Base-by-base conservation (phyloP, 2,113 vertebrate species). In the Oryzias melastigma region DNA sequence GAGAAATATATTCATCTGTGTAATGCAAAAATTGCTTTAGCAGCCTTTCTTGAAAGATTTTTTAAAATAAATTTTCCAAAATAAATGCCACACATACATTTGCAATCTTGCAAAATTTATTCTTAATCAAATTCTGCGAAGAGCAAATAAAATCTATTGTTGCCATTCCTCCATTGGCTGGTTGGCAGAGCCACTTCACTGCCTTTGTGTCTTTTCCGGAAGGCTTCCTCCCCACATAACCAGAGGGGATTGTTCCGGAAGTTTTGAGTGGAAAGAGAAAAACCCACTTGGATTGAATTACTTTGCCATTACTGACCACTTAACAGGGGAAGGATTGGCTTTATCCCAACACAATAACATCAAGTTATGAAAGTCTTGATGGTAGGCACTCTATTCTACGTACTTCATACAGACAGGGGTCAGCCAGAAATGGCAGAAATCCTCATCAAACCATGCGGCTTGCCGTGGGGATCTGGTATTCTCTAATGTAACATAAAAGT, bases 291-390 rank as follows among this genome's bases (percentile, higher is more conserved):
- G 77, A 90, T 90, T 85, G 71, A 87, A 88, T 90, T 90, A 87
- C 77, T 76, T 73, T 70, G 74, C 86, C 88, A 90, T 88, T 90
- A 90, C 84, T 78, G 79, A 76, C 85, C 88, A 88, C 88, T 90
- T 86, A 88, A 87, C 77, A 82, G 80, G 58, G 62, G 64, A 86
- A 62, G 77, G 80, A 72, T 65, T 65, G 68, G 52, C 62, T 59
- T 44, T 24, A 40, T 62, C 67, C 68, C 44, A 60, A 19, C 51
- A 52, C 57, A 56, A 24, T 42, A 63, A 56, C 85, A 83, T 81
- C 69, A 61, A 48, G 29, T 73, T 81, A 65, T 82, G 66, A 83
- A 82, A 81, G 77, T 81, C 76, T 74, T 64, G 68, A 80, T 81
- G 68, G 70, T 59, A 75, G 65, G 78, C 83, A 85, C 78, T 87